Evolutionary conservation across 2,113 vertebrate species (phyloP).

Genomic region (Fukomys damarensis): DNA sequence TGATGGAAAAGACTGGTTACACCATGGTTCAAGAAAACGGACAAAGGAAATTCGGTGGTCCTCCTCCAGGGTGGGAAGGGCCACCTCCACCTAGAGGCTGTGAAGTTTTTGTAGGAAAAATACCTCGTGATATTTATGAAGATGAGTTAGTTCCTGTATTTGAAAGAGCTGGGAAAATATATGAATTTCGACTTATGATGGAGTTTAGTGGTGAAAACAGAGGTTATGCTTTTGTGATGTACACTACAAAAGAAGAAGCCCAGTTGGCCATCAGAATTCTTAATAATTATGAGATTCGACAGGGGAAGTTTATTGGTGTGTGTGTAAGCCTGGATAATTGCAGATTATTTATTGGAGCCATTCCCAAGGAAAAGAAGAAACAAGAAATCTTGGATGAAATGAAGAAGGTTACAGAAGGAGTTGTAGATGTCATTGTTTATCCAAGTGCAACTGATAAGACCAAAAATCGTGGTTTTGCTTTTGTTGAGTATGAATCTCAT

Average conservation of each 20-base stretch:
- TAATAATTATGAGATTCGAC: constrained; percentile 95
- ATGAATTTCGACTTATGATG: constrained; percentile 98
- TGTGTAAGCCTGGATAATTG: constrained; percentile 97
- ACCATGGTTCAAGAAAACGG: constrained; percentile 96
- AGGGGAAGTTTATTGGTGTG: constrained; percentile 95
- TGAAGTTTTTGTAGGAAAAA: constrained; percentile 98
- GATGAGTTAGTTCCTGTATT: constrained; percentile 96
- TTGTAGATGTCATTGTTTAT: constrained; percentile 96
- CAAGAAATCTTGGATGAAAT: constrained; percentile 97
- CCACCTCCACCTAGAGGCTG: constrained; percentile 83
- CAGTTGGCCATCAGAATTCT: constrained; percentile 93
- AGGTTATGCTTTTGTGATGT: constrained; percentile 98
- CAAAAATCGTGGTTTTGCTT: constrained; percentile 96
- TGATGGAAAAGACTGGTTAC: constrained; percentile 95
- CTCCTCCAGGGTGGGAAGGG: constrained; percentile 97
- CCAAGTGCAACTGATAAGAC: constrained; percentile 93
- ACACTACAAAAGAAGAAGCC: constrained; percentile 93
- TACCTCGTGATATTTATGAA: constrained; percentile 97
- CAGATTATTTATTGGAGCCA: constrained; percentile 95
- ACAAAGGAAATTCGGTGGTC: constrained; percentile 97
- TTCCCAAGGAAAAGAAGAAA: constrained; percentile 96
- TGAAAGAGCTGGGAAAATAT: constrained; percentile 93
- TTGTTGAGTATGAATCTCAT: constrained; percentile 97
- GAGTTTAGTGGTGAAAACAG: constrained; percentile 98
- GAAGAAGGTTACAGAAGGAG: constrained; percentile 80